phyloP scores from a whole-genome alignment of 2,888 invertebrate genomes.

The Drosophila glabriapex region DNA sequence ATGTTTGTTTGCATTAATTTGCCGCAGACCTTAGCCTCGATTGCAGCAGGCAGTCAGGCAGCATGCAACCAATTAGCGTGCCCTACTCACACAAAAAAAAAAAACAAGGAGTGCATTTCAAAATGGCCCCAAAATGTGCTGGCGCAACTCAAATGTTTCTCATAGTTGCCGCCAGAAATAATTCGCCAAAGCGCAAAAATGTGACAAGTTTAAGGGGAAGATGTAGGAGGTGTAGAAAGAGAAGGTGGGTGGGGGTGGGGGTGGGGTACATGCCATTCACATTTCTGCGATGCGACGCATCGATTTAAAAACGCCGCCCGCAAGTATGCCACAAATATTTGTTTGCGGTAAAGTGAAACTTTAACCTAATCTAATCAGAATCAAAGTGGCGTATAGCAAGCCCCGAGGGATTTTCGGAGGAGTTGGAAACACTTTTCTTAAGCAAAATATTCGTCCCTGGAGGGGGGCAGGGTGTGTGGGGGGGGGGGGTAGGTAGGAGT shows the following conservation, averaged over 20 bases:
- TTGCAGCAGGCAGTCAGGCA: slow-evolving; percentile 19
- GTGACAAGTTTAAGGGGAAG: slow-evolving; percentile 22
- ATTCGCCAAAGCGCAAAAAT: slow-evolving; percentile 43
- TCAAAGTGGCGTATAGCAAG: slow-evolving; percentile 1
- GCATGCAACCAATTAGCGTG: slow-evolving; percentile 62
- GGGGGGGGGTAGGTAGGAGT: neutral
- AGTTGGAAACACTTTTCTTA: neutral
- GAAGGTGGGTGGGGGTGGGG: no score
- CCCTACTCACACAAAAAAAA: slow-evolving; percentile 22
- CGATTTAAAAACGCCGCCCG: slow-evolving; percentile 50
- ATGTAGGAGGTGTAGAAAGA: neutral
- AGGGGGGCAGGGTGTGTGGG: no score
- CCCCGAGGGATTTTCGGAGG: neutral
- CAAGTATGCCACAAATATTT: slow-evolving; percentile 49
- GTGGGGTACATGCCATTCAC: slow-evolving; percentile 2
- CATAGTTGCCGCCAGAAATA: slow-evolving; percentile 31
- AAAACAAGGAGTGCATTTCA: slow-evolving; percentile 3
- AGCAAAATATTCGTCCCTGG: neutral
- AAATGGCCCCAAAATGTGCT: slow-evolving; percentile 36
- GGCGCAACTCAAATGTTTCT: slow-evolving; percentile 18
- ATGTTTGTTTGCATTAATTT: slow-evolving; percentile 82
- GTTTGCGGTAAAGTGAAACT: slow-evolving; percentile 22
- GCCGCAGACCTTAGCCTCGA: slow-evolving; percentile 66
- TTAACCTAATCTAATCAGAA: slow-evolving; percentile 51
- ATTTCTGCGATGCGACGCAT: slow-evolving; percentile 33